Evolutionary conservation across 2,888 invertebrate genomes (phyloP).

Genomic region (Xanthia icteritia): DNA sequence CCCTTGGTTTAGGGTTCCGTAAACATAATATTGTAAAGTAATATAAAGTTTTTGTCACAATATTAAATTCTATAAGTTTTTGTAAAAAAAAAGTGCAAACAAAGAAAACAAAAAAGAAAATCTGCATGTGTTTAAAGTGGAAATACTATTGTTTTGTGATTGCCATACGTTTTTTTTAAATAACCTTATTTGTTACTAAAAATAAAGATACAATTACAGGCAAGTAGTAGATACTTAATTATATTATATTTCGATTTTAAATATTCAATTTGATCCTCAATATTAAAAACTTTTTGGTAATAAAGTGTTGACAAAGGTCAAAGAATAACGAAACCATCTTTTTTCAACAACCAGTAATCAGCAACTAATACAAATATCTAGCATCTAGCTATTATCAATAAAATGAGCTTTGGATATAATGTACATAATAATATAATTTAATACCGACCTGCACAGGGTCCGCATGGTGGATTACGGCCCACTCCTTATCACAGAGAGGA

Average conservation of each 20-base stretch:
- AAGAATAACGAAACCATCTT: neutral
- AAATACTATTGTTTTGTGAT: neutral
- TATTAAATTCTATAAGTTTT: neutral
- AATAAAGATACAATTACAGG: neutral
- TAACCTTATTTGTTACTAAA: neutral
- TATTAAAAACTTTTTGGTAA: neutral
- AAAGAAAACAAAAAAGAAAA: neutral
- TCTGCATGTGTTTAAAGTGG: neutral
- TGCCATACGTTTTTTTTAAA: neutral
- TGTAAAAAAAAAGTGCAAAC: neutral
- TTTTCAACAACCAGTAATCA: neutral
- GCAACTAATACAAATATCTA: neutral
- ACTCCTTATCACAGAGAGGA: neutral
- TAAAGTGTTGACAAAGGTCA: neutral
- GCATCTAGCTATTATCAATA: too few relatives aligned
- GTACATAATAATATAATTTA: too few relatives aligned
- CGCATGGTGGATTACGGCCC: neutral
- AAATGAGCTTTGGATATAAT: too few relatives aligned
- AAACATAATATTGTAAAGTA: neutral
- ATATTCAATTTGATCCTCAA: neutral
- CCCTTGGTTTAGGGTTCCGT: slow-evolving; percentile 2
- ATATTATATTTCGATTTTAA: neutral
- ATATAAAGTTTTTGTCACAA: too few relatives aligned
- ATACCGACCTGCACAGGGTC: neutral
- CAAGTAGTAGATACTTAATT: neutral